phyloP scores from a whole-genome alignment of 2,113 vertebrate species.

The Hippocampus abdominalis region DNA sequence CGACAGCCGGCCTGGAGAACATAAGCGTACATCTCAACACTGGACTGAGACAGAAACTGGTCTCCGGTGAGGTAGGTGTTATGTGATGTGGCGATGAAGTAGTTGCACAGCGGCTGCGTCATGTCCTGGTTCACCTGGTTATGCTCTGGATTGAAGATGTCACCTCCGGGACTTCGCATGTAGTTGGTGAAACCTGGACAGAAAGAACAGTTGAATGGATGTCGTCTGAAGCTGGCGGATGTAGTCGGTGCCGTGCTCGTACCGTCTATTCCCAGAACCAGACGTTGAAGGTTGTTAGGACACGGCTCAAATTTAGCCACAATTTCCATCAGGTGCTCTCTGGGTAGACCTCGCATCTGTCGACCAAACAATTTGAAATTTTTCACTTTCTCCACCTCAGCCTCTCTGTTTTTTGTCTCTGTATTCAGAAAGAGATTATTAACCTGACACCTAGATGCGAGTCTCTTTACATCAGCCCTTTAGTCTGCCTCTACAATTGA shows the following conservation, averaged over 20 bases:
- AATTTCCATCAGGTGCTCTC: slow-evolving; percentile 81
- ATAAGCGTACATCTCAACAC: slow-evolving; percentile 93
- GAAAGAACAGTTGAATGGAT: not conserved
- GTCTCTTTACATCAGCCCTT: too few relatives aligned
- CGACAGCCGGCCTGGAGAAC: slow-evolving; percentile 92
- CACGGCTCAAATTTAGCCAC: slow-evolving; percentile 88
- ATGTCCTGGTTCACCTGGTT: slow-evolving; percentile 88
- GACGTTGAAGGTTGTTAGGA: slow-evolving; percentile 78
- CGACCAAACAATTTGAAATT: slow-evolving; percentile 12
- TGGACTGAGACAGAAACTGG: slow-evolving; percentile 91
- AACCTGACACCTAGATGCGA: too few relatives aligned
- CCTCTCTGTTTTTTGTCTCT: not conserved
- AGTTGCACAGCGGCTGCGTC: slow-evolving; percentile 83
- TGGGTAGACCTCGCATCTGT: slow-evolving; percentile 81
- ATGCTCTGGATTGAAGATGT: slow-evolving; percentile 91
- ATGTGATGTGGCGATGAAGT: slow-evolving; percentile 92
- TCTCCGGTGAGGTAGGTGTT: slow-evolving; percentile 96
- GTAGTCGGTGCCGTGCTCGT: slow-evolving; percentile 22
- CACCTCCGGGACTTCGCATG: slow-evolving; percentile 84
- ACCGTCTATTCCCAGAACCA: slow-evolving; percentile 90
- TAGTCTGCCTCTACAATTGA: too few relatives aligned
- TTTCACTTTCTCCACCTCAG: too few relatives aligned
- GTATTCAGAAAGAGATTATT: too few relatives aligned
- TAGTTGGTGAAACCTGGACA: slow-evolving; percentile 88
- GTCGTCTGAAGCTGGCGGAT: not conserved